These are phyloP conservation scores for Pipistrellus kuhlii DNA, from an alignment of 2,797 vertebrate genomes.

Conservation along the genomic window DNA sequence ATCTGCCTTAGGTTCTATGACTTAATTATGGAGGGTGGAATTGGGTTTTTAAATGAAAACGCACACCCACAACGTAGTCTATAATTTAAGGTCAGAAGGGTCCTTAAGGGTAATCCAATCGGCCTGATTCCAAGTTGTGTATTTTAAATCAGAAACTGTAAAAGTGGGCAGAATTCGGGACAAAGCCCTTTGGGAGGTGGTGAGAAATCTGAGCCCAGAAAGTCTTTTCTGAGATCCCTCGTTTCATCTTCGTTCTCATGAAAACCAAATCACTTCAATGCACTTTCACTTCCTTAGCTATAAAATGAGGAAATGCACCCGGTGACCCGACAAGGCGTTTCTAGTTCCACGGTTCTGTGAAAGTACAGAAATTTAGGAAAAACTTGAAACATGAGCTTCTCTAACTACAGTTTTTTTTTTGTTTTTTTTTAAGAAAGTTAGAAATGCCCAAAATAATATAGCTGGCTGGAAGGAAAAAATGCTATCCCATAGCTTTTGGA, in stretches of 20 bases:
- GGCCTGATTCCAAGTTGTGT: not conserved
- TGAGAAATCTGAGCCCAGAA: not conserved
- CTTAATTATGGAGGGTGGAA: not conserved
- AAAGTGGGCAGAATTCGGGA: not conserved
- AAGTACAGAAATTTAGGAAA: slow-evolving; percentile 35
- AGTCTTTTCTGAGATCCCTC: not conserved
- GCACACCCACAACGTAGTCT: not conserved
- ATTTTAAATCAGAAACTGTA: slow-evolving; percentile 36
- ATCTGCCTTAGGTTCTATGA: not conserved
- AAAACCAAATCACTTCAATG: slow-evolving; percentile 27
- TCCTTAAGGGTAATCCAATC: not conserved
- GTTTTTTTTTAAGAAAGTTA: slow-evolving; percentile 12
- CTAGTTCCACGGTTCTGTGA: slow-evolving; percentile 47
- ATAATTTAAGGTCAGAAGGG: not conserved
- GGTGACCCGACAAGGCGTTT: slow-evolving; percentile 4
- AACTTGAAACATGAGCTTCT: slow-evolving; percentile 43
- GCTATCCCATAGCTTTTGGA: not conserved
- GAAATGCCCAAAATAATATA: slow-evolving; percentile 22
- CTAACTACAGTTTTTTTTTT: not conserved
- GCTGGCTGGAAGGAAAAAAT: not conserved
- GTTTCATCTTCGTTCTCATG: slow-evolving; percentile 19
- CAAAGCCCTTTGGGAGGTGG: not conserved
- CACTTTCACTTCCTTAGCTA: slow-evolving; percentile 2
- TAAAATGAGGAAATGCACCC: slow-evolving; percentile 24
- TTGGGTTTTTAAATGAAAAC: slow-evolving; percentile 31